Base-by-base conservation (phyloP, 2,113 vertebrate genomes). In the Zingel zingel region DNA sequence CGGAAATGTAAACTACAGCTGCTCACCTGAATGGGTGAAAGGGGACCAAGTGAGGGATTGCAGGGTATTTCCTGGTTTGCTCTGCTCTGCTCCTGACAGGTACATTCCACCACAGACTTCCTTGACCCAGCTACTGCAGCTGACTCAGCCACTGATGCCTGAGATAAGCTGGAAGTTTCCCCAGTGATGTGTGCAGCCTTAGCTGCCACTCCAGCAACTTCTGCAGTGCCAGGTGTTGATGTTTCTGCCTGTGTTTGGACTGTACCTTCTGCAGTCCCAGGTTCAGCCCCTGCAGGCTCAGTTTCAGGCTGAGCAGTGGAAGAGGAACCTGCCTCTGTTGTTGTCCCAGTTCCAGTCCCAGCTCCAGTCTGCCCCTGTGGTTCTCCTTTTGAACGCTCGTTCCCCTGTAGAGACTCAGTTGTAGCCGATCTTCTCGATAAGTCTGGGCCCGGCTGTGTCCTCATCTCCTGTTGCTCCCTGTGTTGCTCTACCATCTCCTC, bases 51-150 rank as follows among this genome's bases (percentile, higher is more conserved):
- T 80, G 1, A 89, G 74, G 67, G 88, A 85, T 5, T 94, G 90
- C n/a, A 95, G 91, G 4, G 89, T 70, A 77, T 91, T 85, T 0
- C 96, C 92, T 91, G 95, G 95, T 43, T 94, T 91, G 69, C 91
- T 1, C 54, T 70, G 94, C 1, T 94, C 90, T 89, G 89, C 56
- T 84, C 86, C 80, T 85, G 84, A 65, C 86, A 88, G 58, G 59
- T 79, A 68, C 77, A 88, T 3, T 79, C 79, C 47, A 43, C 83
- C 65, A 14, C 61, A 25, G 79, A 0, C 23, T 66, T 89, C 4
- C 2, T 82, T 1, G 27, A 25, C 18, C 14, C 36, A 0, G 21
- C 16, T 21, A 23, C 75, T 4, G 71, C 57, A 16, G 47, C 75
- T 23, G 43, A 30, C 68, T 85, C 81, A 23, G 75, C 57, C 11